Conservation (phyloP, 1,140 invertebrate genomes). For the Asbolus verrucosus region DNA sequence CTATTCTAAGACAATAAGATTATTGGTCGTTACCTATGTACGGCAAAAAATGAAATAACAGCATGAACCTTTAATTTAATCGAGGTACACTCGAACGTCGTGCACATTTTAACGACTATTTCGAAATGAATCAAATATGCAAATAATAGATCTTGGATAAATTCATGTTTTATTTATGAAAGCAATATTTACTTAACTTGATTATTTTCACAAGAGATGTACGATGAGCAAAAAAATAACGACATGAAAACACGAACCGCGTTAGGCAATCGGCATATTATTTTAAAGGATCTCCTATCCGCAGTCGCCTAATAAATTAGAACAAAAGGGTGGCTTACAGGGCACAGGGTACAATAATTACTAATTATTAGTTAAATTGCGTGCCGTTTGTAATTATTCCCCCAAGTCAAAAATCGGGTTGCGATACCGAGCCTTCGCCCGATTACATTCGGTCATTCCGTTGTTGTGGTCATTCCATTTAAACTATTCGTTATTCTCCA, state of each 20-base stretch:
- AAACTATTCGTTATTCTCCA: constrained; percentile 21
- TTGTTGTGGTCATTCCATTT: constrained; percentile 40
- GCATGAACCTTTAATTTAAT: constrained; percentile 17
- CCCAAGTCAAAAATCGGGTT: constrained; percentile 55
- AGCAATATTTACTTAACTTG: constrained; percentile 58
- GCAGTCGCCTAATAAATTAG: constrained; percentile 53
- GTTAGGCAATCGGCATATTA: constrained; percentile 44
- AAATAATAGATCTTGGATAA: constrained; percentile 62
- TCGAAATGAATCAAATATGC: constrained; percentile 62
- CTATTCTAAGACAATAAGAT: constrained; percentile 21
- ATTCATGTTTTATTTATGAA: constrained; percentile 60
- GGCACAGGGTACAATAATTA: constrained; percentile 53
- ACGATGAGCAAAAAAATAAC: constrained; percentile 56
- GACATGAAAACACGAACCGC: constrained; percentile 53
- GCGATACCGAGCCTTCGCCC: constrained; percentile 33
- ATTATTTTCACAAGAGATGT: constrained; percentile 57
- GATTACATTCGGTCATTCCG: constrained; percentile 27
- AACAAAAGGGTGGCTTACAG: constrained; percentile 49
- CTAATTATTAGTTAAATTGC: constrained; percentile 60
- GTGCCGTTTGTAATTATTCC: constrained; percentile 58
- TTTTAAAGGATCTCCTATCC: constrained; percentile 21
- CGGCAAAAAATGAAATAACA: neutral
- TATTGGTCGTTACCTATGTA: constrained; percentile 13
- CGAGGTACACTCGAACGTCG: constrained; percentile 42
- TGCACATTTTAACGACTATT: constrained; percentile 56